These are phyloP conservation scores for Parapsyche elsis DNA, from an alignment of 1,140 invertebrate genomes.

Conservation along the genomic window DNA sequence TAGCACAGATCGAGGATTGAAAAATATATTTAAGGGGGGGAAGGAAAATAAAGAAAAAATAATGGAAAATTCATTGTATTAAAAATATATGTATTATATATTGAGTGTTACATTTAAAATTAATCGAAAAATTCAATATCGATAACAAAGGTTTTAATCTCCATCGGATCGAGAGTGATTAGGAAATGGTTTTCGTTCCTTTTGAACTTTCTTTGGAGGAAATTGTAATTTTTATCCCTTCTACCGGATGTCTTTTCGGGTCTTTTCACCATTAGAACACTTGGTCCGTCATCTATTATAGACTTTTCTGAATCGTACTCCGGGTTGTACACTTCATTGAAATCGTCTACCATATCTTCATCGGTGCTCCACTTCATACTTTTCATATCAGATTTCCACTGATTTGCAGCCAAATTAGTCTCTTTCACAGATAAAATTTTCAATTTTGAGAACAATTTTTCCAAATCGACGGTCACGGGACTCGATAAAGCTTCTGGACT, in stretches of 20 bases:
- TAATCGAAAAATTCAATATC: constrained; percentile 18
- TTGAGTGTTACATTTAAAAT: no score
- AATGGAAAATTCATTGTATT: no score
- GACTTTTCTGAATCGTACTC: not conserved
- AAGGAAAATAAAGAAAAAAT: no score
- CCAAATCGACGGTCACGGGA: constrained; percentile 58
- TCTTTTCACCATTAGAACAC: not conserved
- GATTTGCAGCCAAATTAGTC: constrained; percentile 78
- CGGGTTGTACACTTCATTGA: not conserved
- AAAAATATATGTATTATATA: not conserved
- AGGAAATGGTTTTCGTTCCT: constrained; percentile 56
- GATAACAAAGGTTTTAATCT: constrained; percentile 71
- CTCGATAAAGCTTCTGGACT: constrained; percentile 63
- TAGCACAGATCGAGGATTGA: no score
- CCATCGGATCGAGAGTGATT: constrained; percentile 70
- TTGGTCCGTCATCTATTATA: not conserved
- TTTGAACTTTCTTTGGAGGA: not conserved
- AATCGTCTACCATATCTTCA: constrained; percentile 2
- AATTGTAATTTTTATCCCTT: constrained; percentile 1
- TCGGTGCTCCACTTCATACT: constrained; percentile 67
- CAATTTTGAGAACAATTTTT: constrained; percentile 70
- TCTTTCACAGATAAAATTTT: constrained; percentile 71
- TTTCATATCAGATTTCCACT: constrained; percentile 69
- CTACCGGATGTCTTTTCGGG: not conserved
- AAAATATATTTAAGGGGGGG: no score